Evolutionary conservation across 1,140 invertebrate species (phyloP).

Genomic region (Drosophila nasuta): DNA sequence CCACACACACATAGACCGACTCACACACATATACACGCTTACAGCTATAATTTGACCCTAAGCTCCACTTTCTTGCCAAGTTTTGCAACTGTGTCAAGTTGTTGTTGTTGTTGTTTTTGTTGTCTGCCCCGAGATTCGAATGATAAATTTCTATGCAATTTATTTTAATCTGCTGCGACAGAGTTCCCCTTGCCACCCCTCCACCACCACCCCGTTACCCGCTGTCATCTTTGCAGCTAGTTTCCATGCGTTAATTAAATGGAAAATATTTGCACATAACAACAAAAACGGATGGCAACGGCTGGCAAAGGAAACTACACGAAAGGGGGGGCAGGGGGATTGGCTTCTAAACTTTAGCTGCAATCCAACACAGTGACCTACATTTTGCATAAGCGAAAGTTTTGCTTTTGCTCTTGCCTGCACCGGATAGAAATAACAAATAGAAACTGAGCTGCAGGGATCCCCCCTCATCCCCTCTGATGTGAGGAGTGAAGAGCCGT

Average conservation of each 20-base stretch:
- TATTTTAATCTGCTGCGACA: conserved; percentile 79
- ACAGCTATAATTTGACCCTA: conserved; percentile 58
- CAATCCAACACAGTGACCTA: conserved; percentile 72
- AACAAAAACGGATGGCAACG: conserved; percentile 16
- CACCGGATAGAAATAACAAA: conserved; percentile 20
- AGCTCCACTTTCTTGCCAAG: conserved; percentile 76
- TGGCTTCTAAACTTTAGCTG: conserved; percentile 57
- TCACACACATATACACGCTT: conserved; percentile 19
- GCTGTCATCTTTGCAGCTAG: conserved; percentile 37
- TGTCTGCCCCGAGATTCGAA: conserved; percentile 63
- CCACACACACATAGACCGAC: conserved; percentile 9
- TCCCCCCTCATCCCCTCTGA: background rate
- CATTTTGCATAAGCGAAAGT: conserved; percentile 67
- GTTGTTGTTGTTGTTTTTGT: conserved; percentile 43
- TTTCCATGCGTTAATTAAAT: conserved; percentile 80
- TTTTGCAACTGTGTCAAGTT: conserved; percentile 76
- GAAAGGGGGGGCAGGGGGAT: background rate
- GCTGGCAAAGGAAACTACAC: background rate
- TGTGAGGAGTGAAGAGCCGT: background rate
- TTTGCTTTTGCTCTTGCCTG: conserved; percentile 42
- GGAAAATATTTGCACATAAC: conserved; percentile 78
- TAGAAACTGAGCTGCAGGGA: conserved; percentile 18
- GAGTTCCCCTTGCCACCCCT: conserved; percentile 11
- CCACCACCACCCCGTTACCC: background rate
- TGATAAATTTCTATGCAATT: conserved; percentile 81